Evolutionary conservation across 2,113 vertebrate genomes (phyloP).

Genomic region (Gadus macrocephalus): DNA sequence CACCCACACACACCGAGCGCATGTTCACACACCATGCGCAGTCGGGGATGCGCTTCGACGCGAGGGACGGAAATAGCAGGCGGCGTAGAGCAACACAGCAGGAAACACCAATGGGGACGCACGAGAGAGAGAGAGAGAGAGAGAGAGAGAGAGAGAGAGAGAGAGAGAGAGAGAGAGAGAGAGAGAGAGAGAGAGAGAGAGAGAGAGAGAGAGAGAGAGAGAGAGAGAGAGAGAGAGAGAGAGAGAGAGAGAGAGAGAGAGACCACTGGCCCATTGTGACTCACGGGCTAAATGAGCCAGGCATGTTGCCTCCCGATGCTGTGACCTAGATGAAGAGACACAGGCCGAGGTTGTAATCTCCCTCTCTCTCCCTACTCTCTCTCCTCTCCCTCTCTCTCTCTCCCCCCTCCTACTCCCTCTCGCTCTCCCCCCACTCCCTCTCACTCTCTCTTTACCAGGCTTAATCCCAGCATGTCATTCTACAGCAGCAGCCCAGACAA

Average conservation of each 20-base stretch:
- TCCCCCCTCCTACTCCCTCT: conserved; percentile 7
- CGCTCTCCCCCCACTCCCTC: conserved; percentile 10
- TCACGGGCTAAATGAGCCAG: conserved; percentile 65
- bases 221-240: no score
- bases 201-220: conserved; percentile 1
- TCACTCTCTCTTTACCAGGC: conserved; percentile 4
- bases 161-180: background rate
- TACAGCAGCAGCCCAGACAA: conserved; percentile 21
- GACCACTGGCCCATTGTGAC: conserved; percentile 54
- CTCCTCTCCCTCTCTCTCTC: conserved; percentile 1
- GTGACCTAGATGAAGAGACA: conserved; percentile 73
- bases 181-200: conserved; percentile 12
- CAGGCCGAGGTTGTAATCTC: conserved; percentile 63
- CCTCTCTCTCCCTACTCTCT: conserved; percentile 33
- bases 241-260: conserved; percentile 18
- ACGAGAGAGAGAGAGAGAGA: conserved; percentile 1
- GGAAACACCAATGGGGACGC: background rate
- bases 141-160: conserved; percentile 10
- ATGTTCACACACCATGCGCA: no score
- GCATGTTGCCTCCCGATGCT: conserved; percentile 68
- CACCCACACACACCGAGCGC: no score
- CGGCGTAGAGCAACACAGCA: background rate
- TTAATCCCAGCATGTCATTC: conserved; percentile 27
- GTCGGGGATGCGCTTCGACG: no score
- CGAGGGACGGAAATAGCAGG: background rate